Conservation (phyloP, 2,888 invertebrate species). For the Eurytoma adleriae region DNA sequence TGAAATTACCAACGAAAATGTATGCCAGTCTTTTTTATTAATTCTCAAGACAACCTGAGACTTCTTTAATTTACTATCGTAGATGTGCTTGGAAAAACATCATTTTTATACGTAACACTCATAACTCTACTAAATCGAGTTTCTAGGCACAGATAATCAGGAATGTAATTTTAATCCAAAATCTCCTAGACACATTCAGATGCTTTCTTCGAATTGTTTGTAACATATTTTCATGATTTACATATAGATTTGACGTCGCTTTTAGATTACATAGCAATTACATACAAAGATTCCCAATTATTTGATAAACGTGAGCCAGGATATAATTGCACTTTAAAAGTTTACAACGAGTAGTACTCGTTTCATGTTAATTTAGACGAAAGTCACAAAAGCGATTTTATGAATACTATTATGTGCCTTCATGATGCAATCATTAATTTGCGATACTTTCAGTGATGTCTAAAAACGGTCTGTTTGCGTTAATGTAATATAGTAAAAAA, state of each 20-base stretch:
- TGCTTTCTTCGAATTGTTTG: slow-evolving; percentile 22
- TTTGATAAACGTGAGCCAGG: slow-evolving; percentile 21
- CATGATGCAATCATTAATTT: not conserved
- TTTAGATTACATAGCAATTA: not conserved
- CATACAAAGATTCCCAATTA: slow-evolving; percentile 5
- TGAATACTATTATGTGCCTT: slow-evolving; percentile 10
- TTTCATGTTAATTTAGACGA: slow-evolving; percentile 24
- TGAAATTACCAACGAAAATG: slow-evolving; percentile 26
- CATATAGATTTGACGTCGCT: not conserved
- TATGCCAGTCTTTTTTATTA: slow-evolving; percentile 52
- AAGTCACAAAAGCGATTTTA: slow-evolving; percentile 11
- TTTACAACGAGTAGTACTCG: not conserved
- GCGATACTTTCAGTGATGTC: not conserved
- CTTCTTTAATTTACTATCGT: slow-evolving; percentile 27
- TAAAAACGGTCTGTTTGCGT: not conserved
- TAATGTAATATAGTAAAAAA: not conserved
- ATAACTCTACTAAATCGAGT: slow-evolving; percentile 34
- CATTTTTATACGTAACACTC: slow-evolving; percentile 28
- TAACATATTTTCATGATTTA: not conserved
- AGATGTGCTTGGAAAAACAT: slow-evolving; percentile 39
- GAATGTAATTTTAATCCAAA: slow-evolving; percentile 40
- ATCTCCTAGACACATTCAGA: slow-evolving; percentile 15
- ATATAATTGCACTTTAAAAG: slow-evolving; percentile 25
- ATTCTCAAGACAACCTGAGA: slow-evolving; percentile 39
- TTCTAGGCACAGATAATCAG: slow-evolving; percentile 48